These are phyloP conservation scores for Hemicordylus capensis DNA, from an alignment of 2,113 vertebrate species.

Conservation along the genomic window DNA sequence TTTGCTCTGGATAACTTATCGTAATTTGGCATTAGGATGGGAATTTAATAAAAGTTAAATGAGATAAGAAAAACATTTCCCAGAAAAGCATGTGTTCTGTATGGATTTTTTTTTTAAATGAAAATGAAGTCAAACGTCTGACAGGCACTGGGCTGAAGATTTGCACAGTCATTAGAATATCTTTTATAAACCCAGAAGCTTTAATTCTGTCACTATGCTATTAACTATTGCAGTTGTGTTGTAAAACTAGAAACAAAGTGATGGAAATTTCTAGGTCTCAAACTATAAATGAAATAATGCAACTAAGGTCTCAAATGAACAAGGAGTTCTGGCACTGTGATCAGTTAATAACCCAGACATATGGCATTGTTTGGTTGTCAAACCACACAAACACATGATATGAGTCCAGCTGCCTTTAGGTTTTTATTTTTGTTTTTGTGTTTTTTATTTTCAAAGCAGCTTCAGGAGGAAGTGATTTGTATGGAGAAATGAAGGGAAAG, in stretches of 20 bases:
- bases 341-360: no score
- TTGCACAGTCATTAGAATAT: conserved; percentile 26
- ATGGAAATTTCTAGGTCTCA: no score
- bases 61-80: conserved; percentile 34
- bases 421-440: no score
- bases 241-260: no score
- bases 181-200: neutral
- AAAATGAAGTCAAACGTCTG: conserved; percentile 23
- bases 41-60: neutral
- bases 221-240: neutral
- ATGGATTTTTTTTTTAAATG: neutral
- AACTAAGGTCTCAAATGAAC: neutral
- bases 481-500: neutral
- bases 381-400: no score
- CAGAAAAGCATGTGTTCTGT: neutral
- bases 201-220: neutral
- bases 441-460: no score
- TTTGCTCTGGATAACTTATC: conserved; percentile 25
- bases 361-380: no score
- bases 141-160: conserved; percentile 9
- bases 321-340: no score
- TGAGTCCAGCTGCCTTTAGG: no score
- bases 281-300: neutral
- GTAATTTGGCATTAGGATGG: conserved; percentile 8
- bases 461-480: neutral